Evolutionary conservation across 2,113 vertebrate genomes (phyloP), one percentile per base, ranked within the genome.

Genomic region (Rhinopomastus cyanomelas): DNA sequence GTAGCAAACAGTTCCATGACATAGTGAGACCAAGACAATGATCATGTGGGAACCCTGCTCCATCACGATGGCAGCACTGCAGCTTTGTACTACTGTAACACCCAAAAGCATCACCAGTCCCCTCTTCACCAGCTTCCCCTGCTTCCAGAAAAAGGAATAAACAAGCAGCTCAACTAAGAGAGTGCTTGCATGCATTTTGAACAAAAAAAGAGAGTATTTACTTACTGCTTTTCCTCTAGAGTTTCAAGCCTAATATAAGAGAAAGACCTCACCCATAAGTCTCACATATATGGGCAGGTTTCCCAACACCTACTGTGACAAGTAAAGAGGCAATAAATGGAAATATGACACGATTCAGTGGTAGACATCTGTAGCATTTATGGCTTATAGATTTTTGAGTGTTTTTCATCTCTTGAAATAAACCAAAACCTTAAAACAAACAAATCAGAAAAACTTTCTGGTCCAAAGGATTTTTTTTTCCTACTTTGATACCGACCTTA

Each of bases 401-500:
- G 0, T 4, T 79, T 85, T 55, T 68, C 3, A 12, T 55, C 14
- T 71, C 23, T 55, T 2, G 6, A 74, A 27, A 1, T 15, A n/a
- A 12, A 11, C 39, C 39, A 42, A 42, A 42, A 42, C 39, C 39
- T 42, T 42, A 42, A 42, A 42, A 42, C 39, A 42, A 42, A 42
- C 16, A 12, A 37, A 42, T 48, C 14, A 6, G 5, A 27, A 14
- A n/a, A 60, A 64, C 17, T 5, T 5, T 10, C 8, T 59, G 2
- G 8, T 36, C 29, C 36, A 76, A 92, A 90, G 8, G 6, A 2
- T 76, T 66, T 17, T 11, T 42, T 42, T 65, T 42, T 78, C 62
- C 25, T 48, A 23, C 8, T 39, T 53, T 39, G 23, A 3, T 64
- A 27, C 19, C 79, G 97, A 98, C 98, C 91, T 97, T 97, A 79